Conservation (phyloP, 2,797 vertebrate genomes). For the Rhinatrema bivittatum region DNA sequence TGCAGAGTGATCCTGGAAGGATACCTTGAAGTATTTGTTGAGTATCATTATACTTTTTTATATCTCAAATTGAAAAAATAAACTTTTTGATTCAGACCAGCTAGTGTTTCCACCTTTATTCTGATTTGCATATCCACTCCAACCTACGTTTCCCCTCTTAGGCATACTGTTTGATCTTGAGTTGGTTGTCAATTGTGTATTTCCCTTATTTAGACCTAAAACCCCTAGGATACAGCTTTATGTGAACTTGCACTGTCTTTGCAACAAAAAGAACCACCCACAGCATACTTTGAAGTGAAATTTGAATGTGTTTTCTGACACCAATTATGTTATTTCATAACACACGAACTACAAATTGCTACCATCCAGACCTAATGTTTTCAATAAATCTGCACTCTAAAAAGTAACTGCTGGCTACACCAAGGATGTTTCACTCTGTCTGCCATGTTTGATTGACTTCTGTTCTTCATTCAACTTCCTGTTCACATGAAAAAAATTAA, state of each 20-base stretch:
- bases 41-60: too few species aligned
- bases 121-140: too few species aligned
- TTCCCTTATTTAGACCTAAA: conserved; percentile 18
- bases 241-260: background rate
- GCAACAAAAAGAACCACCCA: conserved; percentile 45
- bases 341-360: conserved; percentile 63
- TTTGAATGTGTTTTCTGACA: conserved; percentile 65
- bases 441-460: conserved; percentile 25
- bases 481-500: conserved; percentile 2
- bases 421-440: conserved; percentile 38
- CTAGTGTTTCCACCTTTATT: too few species aligned
- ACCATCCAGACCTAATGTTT: conserved; percentile 49
- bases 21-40: too few species aligned
- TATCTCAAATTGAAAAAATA: too few species aligned
- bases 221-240: too few species aligned
- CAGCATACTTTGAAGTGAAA: conserved; percentile 50
- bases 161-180: conserved; percentile 21
- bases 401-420: conserved; percentile 47
- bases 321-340: conserved; percentile 35
- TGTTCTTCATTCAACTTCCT: conserved; percentile 23
- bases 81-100: too few species aligned
- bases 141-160: conserved; percentile 10
- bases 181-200: too few species aligned
- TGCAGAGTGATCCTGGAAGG: too few species aligned
- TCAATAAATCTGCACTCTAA: conserved; percentile 38